These are phyloP conservation scores for Toxotes lorentzi DNA, from an alignment of 2,797 vertebrate species.

Conservation along the genomic window DNA sequence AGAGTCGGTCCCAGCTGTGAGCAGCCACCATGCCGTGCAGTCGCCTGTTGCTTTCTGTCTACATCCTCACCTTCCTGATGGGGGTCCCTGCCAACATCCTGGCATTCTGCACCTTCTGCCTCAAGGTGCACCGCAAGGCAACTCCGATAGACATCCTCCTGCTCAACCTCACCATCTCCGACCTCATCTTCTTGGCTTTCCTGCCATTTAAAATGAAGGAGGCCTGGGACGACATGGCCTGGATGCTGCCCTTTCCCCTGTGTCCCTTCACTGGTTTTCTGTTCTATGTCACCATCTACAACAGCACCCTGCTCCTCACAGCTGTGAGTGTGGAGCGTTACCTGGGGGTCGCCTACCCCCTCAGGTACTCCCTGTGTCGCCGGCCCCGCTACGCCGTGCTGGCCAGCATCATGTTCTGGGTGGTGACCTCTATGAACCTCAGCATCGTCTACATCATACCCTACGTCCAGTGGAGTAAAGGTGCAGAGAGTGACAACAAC, in stretches of 20 bases:
- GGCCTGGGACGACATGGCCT: conserved; percentile 77
- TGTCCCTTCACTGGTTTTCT: conserved; percentile 87
- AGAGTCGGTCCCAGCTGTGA: conserved; percentile 14
- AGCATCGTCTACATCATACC: conserved; percentile 88
- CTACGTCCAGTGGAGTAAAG: conserved; percentile 48
- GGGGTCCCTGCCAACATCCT: conserved; percentile 90
- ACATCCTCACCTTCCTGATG: conserved; percentile 86
- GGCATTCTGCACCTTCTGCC: conserved; percentile 85
- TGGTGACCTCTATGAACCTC: conserved; percentile 86
- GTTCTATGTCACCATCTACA: conserved; percentile 94
- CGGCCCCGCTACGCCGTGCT: conserved; percentile 78
- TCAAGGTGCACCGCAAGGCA: conserved; percentile 80
- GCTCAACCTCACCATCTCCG: conserved; percentile 91
- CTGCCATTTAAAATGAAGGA: conserved; percentile 91
- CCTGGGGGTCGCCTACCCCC: conserved; percentile 89
- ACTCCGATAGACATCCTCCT: conserved; percentile 88
- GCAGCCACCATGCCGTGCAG: conserved; percentile 54
- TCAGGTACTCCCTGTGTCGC: conserved; percentile 86
- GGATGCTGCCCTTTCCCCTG: conserved; percentile 80
- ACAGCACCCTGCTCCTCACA: conserved; percentile 90
- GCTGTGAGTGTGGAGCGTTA: conserved; percentile 91
- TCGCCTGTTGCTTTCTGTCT: conserved; percentile 78
- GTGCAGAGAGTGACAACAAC: rapidly evolving
- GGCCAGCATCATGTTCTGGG: conserved; percentile 84
- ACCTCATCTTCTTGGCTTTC: conserved; percentile 89